Conservation (phyloP, 2,797 vertebrate species). For the Pseudotriccus pelzelni region DNA sequence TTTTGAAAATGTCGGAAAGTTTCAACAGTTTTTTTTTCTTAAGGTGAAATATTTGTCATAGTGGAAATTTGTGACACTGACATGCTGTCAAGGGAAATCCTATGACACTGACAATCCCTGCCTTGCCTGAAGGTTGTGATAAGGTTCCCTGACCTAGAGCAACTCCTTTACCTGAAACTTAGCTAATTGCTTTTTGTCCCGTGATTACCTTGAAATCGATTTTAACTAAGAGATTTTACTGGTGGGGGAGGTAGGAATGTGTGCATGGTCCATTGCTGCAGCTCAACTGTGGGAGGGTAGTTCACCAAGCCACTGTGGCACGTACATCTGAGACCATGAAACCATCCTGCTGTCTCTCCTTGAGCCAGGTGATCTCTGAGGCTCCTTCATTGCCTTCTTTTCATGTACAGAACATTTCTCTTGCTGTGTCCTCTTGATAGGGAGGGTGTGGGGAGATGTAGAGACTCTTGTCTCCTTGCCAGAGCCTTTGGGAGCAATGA, state of each 20-base stretch:
- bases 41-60: not conserved
- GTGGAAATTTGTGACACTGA: not conserved
- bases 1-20: not conserved
- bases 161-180: not conserved
- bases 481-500: not conserved
- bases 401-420: not conserved
- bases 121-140: not conserved
- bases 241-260: not conserved
- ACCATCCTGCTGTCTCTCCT: not conserved
- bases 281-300: not conserved
- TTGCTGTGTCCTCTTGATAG: rapidly evolving
- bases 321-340: not conserved
- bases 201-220: not conserved
- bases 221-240: not conserved
- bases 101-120: not conserved
- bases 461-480: not conserved
- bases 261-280: not conserved
- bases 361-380: not conserved
- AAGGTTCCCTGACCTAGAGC: not conserved
- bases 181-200: not conserved
- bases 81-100: not conserved
- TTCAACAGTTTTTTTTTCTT: not conserved
- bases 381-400: not conserved
- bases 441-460: not conserved
- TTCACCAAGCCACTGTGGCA: not conserved